Conservation (phyloP, 2,888 invertebrate genomes). For the Gryllus longicercus region DNA sequence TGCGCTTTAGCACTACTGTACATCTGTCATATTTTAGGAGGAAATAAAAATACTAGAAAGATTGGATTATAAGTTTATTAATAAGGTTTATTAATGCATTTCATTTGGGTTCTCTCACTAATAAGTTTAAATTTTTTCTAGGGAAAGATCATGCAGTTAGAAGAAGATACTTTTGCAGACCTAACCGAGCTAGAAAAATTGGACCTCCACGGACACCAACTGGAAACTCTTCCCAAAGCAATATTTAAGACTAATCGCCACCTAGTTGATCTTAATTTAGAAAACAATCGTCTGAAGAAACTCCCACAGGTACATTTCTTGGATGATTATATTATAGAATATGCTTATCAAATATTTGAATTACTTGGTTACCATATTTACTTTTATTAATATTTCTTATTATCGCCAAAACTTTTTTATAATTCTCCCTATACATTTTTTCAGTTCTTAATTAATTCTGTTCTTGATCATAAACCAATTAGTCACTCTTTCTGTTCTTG, state of each 20-base stretch:
- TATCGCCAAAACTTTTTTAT: too few species aligned
- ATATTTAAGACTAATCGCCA: background rate
- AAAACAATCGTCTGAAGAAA: background rate
- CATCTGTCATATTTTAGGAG: too few species aligned
- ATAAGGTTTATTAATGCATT: too few species aligned
- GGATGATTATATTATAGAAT: background rate
- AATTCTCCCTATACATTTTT: too few species aligned
- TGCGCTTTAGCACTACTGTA: too few species aligned
- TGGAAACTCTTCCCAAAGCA: constrained; percentile 5
- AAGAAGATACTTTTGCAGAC: background rate
- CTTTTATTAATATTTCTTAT: too few species aligned
- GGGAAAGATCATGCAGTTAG: background rate
- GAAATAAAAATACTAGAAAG: too few species aligned
- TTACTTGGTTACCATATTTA: too few species aligned
- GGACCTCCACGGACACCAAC: background rate
- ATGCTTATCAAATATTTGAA: background rate
- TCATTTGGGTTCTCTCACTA: background rate
- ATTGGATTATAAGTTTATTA: too few species aligned
- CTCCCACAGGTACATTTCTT: background rate
- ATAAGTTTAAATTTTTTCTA: background rate
- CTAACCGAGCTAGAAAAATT: background rate
- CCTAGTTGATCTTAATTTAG: background rate
- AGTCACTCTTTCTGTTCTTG: too few species aligned
- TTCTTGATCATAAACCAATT: too few species aligned
- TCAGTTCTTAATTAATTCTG: too few species aligned